phyloP scores from a whole-genome alignment of 2,113 vertebrate species.

The Sturnira hondurensis region DNA sequence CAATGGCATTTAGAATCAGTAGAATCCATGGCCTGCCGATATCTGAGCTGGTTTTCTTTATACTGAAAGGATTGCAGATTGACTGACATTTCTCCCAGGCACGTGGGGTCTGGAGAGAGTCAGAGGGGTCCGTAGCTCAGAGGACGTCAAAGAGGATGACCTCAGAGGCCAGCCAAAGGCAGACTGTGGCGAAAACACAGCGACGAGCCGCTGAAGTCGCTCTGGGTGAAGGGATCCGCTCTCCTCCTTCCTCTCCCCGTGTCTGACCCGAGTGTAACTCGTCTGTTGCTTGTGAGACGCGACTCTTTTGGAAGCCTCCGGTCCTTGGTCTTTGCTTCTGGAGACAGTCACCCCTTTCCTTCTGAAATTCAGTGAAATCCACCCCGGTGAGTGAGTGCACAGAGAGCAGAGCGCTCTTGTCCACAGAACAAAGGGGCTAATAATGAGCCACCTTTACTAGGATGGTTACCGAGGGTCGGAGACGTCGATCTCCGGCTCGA shows the following conservation, averaged over 20 bases:
- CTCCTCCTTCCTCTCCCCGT: neutral
- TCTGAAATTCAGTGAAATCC: constrained; percentile 57
- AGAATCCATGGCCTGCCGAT: neutral
- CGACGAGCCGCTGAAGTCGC: neutral
- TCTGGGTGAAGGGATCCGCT: neutral
- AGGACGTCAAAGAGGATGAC: neutral
- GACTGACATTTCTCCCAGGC: neutral
- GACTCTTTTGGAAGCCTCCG: neutral
- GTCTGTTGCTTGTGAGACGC: neutral
- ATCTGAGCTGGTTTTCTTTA: neutral
- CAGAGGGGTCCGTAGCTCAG: neutral
- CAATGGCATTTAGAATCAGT: neutral
- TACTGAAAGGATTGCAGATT: neutral
- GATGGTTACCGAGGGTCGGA: neutral
- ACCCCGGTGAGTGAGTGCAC: neutral
- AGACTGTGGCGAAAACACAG: neutral
- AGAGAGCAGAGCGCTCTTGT: neutral
- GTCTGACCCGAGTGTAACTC: neutral
- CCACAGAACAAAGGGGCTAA: constrained; percentile 43
- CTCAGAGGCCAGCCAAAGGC: neutral
- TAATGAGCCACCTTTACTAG: constrained; percentile 36
- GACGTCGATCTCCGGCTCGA: neutral
- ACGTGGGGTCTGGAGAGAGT: neutral
- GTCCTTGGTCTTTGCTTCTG: neutral
- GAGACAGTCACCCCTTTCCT: neutral